phyloP scores from a whole-genome alignment of 37 sponge, comb jelly and placozoan genomes.

The Spongilla lacustris region DNA sequence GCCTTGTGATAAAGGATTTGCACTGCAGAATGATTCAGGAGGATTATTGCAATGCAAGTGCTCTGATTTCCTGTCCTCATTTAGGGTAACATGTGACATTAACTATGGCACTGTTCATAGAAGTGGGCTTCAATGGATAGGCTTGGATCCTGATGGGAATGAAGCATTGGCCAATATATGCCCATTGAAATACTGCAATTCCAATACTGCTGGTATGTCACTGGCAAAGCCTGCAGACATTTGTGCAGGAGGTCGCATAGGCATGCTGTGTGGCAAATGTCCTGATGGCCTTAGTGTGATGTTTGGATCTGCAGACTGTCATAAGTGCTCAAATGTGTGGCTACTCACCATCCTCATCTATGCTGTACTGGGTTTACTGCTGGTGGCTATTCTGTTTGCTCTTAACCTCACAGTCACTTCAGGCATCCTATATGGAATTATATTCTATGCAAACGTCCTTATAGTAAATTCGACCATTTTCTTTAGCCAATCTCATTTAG shows the following conservation, averaged over 20 bases:
- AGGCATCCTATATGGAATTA: slow-evolving; percentile 34
- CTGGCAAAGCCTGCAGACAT: not conserved
- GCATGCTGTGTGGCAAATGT: slow-evolving; percentile 46
- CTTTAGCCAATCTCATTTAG: not conserved
- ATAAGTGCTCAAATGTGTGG: slow-evolving; percentile 29
- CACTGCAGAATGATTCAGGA: no score
- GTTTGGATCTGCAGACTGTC: slow-evolving; percentile 22
- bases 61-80: not conserved
- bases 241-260: slow-evolving; percentile 16
- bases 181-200: slow-evolving; percentile 13
- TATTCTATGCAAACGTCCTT: slow-evolving; percentile 50
- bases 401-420: slow-evolving; percentile 37
- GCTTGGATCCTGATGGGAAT: not conserved
- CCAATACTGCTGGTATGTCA: not conserved
- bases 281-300: slow-evolving; percentile 10
- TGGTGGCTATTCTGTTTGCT: slow-evolving; percentile 19
- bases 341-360: slow-evolving; percentile 18
- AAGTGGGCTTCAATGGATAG: slow-evolving; percentile 22
- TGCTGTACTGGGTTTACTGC: slow-evolving; percentile 2
- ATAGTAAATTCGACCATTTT: slow-evolving; percentile 6
- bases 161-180: slow-evolving; percentile 2
- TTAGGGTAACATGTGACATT: slow-evolving; percentile 15
- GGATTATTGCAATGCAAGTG: not conserved
- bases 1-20: no score
- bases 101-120: not conserved